A percentile compares a stretch with the other conserved stretches of the same genome.
phyloP scores from a whole-genome alignment of 2,888 invertebrate genomes.

The Lysandra bellargus region DNA sequence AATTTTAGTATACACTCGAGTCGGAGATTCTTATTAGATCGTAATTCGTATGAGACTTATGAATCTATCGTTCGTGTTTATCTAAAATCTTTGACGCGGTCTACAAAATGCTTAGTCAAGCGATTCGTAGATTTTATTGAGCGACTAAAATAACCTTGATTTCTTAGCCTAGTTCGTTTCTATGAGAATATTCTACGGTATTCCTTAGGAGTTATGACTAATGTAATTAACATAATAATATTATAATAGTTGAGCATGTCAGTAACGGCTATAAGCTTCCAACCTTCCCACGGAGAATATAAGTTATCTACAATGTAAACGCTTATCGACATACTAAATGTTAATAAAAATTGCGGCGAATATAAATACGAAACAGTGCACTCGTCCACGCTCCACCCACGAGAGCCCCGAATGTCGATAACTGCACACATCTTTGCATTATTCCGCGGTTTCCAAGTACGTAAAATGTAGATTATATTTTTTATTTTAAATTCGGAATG shows the following conservation, averaged over 20 bases:
- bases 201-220: neutral
- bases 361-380: conserved; percentile 12
- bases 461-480: conserved; percentile 13
- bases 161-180: neutral
- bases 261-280: neutral
- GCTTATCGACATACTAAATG: neutral
- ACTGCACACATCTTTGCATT: conserved; percentile 62
- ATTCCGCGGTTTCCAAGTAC: conserved; percentile 25
- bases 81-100: conserved; percentile 2
- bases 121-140: conserved; percentile 1
- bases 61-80: neutral
- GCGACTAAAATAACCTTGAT: neutral
- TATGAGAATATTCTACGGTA: neutral
- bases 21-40: neutral
- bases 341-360: neutral
- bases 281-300: neutral
- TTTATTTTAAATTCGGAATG: conserved; percentile 41
- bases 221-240: neutral
- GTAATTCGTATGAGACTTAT: neutral
- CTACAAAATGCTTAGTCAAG: neutral
- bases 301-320: neutral
- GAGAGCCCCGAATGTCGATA: conserved; percentile 65
- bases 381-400: conserved; percentile 54
- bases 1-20: neutral
- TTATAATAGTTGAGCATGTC: neutral